These are phyloP conservation scores for Eunapius fragilis DNA, from an alignment of 37 sponge, comb jelly and placozoan genomes.

Conservation along the genomic window DNA sequence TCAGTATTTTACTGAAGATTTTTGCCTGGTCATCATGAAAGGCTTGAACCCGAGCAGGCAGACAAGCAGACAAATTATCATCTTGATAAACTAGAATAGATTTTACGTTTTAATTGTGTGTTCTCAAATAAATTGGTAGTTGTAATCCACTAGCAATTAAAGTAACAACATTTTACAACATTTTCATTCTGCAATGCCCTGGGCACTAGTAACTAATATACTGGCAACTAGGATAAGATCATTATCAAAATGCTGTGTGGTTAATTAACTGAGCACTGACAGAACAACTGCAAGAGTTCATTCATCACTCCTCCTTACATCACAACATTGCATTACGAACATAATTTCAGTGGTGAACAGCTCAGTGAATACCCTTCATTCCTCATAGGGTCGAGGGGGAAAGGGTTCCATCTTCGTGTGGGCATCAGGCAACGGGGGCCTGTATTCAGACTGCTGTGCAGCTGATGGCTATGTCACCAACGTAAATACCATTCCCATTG, in stretches of 20 bases:
- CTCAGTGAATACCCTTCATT: not conserved
- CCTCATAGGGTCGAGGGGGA: constrained; percentile 77
- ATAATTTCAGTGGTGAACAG: not conserved
- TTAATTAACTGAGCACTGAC: not conserved
- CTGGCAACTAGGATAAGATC: not conserved
- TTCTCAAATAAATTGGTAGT: not conserved
- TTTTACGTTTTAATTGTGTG: not conserved
- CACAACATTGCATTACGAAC: not conserved
- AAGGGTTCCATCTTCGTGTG: constrained; percentile 92
- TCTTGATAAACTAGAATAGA: not conserved
- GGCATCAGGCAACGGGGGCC: constrained; percentile 97
- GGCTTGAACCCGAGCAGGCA: not conserved
- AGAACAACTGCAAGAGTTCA: not conserved
- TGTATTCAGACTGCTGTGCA: constrained; percentile 75
- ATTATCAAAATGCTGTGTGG: not conserved
- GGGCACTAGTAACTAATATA: not conserved
- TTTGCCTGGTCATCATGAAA: not conserved
- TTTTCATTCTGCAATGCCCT: not conserved
- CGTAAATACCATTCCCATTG: constrained; percentile 87
- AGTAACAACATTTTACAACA: not conserved
- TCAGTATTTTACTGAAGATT: not conserved
- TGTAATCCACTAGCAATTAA: not conserved
- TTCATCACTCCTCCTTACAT: not conserved
- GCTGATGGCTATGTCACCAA: constrained; percentile 92
- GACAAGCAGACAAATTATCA: not conserved